Evolutionary conservation across 1,140 invertebrate genomes (phyloP), one percentile per base, ranked within the genome.

Genomic region (Polypedilum vanderplanki): DNA sequence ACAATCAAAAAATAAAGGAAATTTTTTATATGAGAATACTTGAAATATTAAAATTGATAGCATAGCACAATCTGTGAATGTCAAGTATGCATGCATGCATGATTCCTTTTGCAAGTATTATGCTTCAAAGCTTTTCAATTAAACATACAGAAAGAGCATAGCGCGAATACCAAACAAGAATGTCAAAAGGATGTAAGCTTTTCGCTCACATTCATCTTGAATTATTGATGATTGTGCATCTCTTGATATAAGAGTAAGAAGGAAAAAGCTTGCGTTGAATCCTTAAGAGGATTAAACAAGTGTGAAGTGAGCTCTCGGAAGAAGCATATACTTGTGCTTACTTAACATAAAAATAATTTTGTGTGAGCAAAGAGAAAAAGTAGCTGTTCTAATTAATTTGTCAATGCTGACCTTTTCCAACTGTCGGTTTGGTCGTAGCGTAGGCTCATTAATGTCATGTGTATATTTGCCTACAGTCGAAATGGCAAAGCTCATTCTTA

Each of bases 321-420:
- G 5, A 5, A 33, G 24, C 24, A 33, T 33, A 33, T 33, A 33
- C 24, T 33, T 33, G 1, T 57, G 12, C 46, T 57, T 57, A 57
- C 46, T n/a, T n/a, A 57, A 57, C n/a, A 57, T 57, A 57, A 57
- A 57, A n/a, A 57, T 57, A 57, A 57, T 4, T n/a, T 57, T 57
- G 12, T 12, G 4, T n/a, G n/a, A 12, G 10, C 46, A 57, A 57
- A 57, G 12, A 57, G 15, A 4, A 4, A 15, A 57, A 57, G 12
- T 57, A 12, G 46, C 12, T 57, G 15, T 57, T 9, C 10, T 57
- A 57, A 57, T 57, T 57, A 57, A 57, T 57, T 57, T 57, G 46
- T 57, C 46, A 57, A n/a, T 57, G n/a, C 46, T 57, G 46, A 57
- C 46, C 46, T 57, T 57, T 57, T 57, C 46, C 24, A 33, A 57